Conservation (phyloP, 1,140 invertebrate genomes). For the Subanguina moxae region DNA sequence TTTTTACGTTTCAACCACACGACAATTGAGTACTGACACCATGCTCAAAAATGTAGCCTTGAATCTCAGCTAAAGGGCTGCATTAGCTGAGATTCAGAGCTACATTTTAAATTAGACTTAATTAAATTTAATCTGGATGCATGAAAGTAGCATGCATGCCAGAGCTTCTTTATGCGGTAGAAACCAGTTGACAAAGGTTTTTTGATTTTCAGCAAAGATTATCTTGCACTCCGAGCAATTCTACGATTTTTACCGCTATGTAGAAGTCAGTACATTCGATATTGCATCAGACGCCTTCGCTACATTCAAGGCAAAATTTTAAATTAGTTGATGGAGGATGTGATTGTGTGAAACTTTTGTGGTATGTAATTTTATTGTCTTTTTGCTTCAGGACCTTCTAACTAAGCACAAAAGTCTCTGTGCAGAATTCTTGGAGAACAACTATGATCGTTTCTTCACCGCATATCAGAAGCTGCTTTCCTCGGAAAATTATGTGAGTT, state of each 20-base stretch:
- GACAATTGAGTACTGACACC: no score
- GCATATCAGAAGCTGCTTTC: constrained; percentile 93
- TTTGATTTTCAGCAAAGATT: constrained; percentile 78
- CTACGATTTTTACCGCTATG: constrained; percentile 99
- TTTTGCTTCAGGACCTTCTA: constrained; percentile 61
- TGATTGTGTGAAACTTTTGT: not conserved
- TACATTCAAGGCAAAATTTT: constrained; percentile 83
- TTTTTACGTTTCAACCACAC: no score
- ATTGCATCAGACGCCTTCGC: constrained; percentile 99
- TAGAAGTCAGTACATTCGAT: constrained; percentile 99
- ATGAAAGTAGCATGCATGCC: no score
- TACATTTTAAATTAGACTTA: no score
- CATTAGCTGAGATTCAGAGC: no score
- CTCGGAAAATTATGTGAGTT: constrained; percentile 90
- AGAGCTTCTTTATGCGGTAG: no score
- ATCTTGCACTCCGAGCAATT: constrained; percentile 95
- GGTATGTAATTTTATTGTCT: constrained; percentile 27
- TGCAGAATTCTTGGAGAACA: constrained; percentile 94
- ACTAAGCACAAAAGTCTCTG: constrained; percentile 93
- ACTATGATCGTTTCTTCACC: constrained; percentile 95
- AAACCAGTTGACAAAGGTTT: no score
- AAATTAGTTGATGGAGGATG: not conserved
- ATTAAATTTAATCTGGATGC: no score
- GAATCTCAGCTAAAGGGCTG: no score
- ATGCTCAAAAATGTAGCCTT: no score